Evolutionary conservation across 92 coral and sea anemone genomes (phyloP), one percentile per base, ranked within the genome.

Genomic region (Palythoa grandis): DNA sequence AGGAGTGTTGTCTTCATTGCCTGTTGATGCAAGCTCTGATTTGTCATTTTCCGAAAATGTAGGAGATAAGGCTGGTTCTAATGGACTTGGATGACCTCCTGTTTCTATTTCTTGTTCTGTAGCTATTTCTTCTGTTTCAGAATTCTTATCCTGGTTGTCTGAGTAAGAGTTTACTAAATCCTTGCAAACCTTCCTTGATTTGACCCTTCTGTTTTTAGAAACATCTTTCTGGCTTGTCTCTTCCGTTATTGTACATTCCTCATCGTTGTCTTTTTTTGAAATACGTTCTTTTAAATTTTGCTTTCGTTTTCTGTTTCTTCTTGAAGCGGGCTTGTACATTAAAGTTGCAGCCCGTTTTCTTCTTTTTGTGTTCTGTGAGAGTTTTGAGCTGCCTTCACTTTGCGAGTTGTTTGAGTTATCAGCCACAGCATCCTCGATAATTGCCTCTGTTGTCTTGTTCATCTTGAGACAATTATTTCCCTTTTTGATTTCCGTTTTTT

Each of bases 241-340:
- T 63, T 63, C 23, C 11, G 8, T 63, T 63, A 9, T 20, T 22
- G 24, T 40, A 35, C 48, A 39, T 29, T 48, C 72, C 29, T 82
- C 83, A 16, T 12, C 48, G 23, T 43, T 88, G 23, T 52, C 74
- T 24, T 72, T 82, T 72, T 82, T 67, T 11, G 87, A 70, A 35
- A 54, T 22, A 52, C 52, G 38, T 67, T 50, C 71, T 72, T 70
- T 50, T 72, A 50, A 50, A 56, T 22, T 74, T 23, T 40, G 39
- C 16, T 57, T 53, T 1, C 20, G 53, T 61, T 72, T 88, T 63
- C 15, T 40, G 29, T 52, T 25, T 38, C 80, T 88, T 76, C 74
- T 52, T 57, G 61, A 37, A 12, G 54, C 70, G 2, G 70, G 72
- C 29, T 12, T 57, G 66, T 60, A 39, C 19, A 0, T 19, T n/a